phyloP scores from a whole-genome alignment of 1,140 invertebrate genomes.

The Arctopsyche grandis region DNA sequence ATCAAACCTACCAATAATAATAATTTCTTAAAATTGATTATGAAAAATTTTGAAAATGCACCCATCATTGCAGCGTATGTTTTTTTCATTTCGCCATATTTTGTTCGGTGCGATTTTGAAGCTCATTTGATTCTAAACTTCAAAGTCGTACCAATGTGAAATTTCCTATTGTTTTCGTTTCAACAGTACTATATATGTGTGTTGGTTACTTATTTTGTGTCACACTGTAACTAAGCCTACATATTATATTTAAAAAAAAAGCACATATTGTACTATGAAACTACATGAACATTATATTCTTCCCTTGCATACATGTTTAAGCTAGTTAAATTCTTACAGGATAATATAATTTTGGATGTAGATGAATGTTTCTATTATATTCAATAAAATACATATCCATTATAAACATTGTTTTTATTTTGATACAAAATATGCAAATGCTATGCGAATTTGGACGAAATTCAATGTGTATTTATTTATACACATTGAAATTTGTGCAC shows the following conservation, averaged over 20 bases:
- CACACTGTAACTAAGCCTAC: too few species aligned
- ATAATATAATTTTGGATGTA: constrained; percentile 54
- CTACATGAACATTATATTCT: neutral
- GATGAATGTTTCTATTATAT: constrained; percentile 54
- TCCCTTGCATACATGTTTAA: constrained; percentile 42
- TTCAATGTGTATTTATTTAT: too few species aligned
- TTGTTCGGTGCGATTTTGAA: neutral
- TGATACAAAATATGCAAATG: neutral
- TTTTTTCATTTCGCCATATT: neutral
- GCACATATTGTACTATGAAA: neutral
- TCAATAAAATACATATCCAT: constrained; percentile 55
- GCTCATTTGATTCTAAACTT: neutral
- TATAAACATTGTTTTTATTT: constrained; percentile 52
- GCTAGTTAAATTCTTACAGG: constrained; percentile 44
- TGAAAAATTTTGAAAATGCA: constrained; percentile 3
- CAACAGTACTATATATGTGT: neutral
- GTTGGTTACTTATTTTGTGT: too few species aligned
- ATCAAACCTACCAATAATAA: neutral
- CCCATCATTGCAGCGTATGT: constrained; percentile 1
- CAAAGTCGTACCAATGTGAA: neutral
- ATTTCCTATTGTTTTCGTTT: neutral
- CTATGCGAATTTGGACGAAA: neutral
- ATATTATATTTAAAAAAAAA: too few species aligned
- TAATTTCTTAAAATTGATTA: too few species aligned
- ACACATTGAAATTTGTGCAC: too few species aligned